phyloP scores from a whole-genome alignment of 92 coral and sea anemone genomes.

The Umimayanthus kanabou region DNA sequence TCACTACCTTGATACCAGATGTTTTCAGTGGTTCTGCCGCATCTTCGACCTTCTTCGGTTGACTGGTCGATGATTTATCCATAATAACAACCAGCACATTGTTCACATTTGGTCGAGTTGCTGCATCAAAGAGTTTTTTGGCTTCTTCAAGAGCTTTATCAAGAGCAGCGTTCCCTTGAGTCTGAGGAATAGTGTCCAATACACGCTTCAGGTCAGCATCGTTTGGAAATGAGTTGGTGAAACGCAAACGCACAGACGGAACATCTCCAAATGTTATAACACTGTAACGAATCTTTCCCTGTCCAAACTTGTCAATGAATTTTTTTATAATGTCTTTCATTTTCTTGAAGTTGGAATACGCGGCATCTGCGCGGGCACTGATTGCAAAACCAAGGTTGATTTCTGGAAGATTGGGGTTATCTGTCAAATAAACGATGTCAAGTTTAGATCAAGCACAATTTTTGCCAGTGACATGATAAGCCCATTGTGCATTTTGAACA shows the following conservation, averaged over 20 bases:
- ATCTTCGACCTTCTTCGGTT: slow-evolving; percentile 36
- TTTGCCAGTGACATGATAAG: background rate
- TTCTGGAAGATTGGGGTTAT: slow-evolving; percentile 52
- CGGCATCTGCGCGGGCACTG: slow-evolving; percentile 72
- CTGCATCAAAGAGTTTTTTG: slow-evolving; percentile 61
- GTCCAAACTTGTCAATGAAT: slow-evolving; percentile 71
- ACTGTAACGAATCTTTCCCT: slow-evolving; percentile 74
- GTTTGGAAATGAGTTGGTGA: slow-evolving; percentile 64
- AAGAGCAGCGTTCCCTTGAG: slow-evolving; percentile 64
- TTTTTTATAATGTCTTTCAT: slow-evolving; percentile 67
- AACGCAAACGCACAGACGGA: slow-evolving; percentile 60
- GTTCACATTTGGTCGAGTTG: slow-evolving; percentile 67
- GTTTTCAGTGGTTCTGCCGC: slow-evolving; percentile 50
- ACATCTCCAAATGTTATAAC: slow-evolving; percentile 74
- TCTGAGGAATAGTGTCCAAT: background rate
- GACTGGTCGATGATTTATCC: slow-evolving; percentile 64
- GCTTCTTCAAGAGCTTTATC: slow-evolving; percentile 73
- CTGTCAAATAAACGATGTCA: slow-evolving; percentile 19
- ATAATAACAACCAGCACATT: slow-evolving; percentile 80
- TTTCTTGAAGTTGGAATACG: slow-evolving; percentile 58
- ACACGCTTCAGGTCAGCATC: slow-evolving; percentile 3
- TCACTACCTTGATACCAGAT: slow-evolving; percentile 12
- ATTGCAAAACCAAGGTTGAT: slow-evolving; percentile 81
- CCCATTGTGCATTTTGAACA: no score
- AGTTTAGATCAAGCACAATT: background rate